phyloP scores from a whole-genome alignment of 2,888 invertebrate species.

The Cerceris rybyensis region DNA sequence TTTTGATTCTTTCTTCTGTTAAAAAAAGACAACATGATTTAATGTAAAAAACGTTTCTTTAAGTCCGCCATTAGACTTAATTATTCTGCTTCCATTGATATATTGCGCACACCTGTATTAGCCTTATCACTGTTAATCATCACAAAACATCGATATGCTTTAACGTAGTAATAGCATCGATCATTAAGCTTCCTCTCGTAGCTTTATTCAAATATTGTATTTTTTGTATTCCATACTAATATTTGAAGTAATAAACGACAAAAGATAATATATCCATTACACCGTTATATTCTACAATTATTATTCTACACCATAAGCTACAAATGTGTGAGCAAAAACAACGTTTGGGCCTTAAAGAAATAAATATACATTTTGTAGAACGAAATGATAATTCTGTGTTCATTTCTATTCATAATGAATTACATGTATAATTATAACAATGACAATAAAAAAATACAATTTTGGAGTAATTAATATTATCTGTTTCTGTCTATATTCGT shows the following conservation, averaged over 20 bases:
- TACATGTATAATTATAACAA: too few species aligned
- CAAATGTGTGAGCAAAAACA: too few species aligned
- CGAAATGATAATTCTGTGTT: too few species aligned
- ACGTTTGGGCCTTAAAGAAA: too few species aligned
- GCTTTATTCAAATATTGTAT: slow-evolving; percentile 35
- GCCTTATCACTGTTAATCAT: slow-evolving; percentile 20
- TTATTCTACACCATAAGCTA: neutral
- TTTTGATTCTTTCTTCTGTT: neutral
- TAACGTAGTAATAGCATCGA: slow-evolving; percentile 13
- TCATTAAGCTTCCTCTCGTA: slow-evolving; percentile 49
- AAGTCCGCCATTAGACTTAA: slow-evolving; percentile 6
- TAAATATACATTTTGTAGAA: too few species aligned
- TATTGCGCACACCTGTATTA: slow-evolving; percentile 24
- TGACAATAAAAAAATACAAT: too few species aligned
- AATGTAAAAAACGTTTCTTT: neutral
- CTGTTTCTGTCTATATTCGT: too few species aligned
- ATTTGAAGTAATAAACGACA: slow-evolving; percentile 38
- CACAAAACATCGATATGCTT: slow-evolving; percentile 21
- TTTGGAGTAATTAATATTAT: too few species aligned
- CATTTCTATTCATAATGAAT: too few species aligned
- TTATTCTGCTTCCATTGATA: slow-evolving; percentile 34
- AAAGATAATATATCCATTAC: neutral
- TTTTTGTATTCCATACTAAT: slow-evolving; percentile 45
- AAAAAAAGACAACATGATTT: neutral
- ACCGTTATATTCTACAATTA: neutral